These are phyloP conservation scores for Neoscelio sp. DNA, from an alignment of 2,888 invertebrate genomes.

Conservation along the genomic window DNA sequence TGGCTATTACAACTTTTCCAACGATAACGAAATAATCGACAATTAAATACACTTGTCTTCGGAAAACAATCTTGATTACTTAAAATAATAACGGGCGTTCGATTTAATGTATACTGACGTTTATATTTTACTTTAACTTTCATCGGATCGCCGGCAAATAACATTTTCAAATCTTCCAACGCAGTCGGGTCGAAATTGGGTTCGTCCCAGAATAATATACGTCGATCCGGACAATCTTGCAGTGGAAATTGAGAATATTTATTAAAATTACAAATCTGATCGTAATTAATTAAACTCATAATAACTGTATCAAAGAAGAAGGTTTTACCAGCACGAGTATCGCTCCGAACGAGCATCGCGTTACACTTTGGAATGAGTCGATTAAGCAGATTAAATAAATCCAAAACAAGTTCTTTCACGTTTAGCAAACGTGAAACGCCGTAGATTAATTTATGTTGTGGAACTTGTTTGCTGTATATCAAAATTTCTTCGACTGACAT, in stretches of 20 bases:
- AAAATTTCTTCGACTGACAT: conserved; percentile 2
- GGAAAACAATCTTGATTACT: neutral
- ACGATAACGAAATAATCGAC: too few species aligned
- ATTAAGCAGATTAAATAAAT: neutral
- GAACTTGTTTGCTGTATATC: neutral
- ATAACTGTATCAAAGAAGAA: conserved; percentile 8
- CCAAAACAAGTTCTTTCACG: neutral
- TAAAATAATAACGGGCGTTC: neutral
- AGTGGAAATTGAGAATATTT: conserved; percentile 11
- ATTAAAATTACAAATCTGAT: conserved; percentile 14
- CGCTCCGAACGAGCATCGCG: neutral
- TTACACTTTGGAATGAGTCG: neutral
- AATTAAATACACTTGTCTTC: too few species aligned
- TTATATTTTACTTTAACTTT: conserved; percentile 9
- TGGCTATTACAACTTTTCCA: too few species aligned
- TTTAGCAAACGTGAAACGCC: too few species aligned
- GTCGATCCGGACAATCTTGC: neutral
- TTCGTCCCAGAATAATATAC: conserved; percentile 3
- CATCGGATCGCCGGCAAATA: conserved; percentile 1
- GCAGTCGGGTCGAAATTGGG: conserved; percentile 1
- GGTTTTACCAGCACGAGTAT: neutral
- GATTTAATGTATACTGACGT: neutral
- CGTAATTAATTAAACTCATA: conserved; percentile 1
- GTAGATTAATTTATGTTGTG: neutral
- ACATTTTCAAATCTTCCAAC: neutral